Percentiles rank a stretch among this genome's conserved stretches.
Conservation (phyloP, 1,140 invertebrate genomes). For the Caerostris extrusa region DNA sequence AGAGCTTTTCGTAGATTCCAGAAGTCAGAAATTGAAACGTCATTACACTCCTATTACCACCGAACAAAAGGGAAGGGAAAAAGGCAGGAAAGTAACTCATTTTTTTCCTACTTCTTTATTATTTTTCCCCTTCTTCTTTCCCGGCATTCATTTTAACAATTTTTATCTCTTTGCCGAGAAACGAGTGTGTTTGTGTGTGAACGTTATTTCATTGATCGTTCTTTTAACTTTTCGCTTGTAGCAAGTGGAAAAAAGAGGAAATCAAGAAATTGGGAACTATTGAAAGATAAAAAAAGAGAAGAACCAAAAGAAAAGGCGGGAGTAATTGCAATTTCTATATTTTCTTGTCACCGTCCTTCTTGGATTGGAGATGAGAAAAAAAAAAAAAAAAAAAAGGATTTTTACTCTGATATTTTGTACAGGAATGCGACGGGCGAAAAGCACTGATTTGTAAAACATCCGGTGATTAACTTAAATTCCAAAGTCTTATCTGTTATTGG, state of each 20-base stretch:
- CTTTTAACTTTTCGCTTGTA: not conserved
- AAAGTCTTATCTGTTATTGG: not conserved
- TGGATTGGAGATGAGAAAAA: not conserved
- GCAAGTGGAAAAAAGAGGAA: not conserved
- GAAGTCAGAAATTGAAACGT: slow-evolving; percentile 10
- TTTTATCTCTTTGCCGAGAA: not conserved
- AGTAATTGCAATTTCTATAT: slow-evolving; percentile 36
- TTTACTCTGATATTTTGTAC: not conserved
- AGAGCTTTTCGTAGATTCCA: not conserved
- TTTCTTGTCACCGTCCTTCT: not conserved
- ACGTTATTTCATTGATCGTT: not conserved
- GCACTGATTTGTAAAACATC: not conserved
- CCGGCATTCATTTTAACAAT: slow-evolving; percentile 3
- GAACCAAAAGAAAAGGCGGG: not conserved
- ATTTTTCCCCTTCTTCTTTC: too few species aligned
- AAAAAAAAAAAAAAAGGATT: not conserved
- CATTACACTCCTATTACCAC: slow-evolving; percentile 16
- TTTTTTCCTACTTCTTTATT: not conserved
- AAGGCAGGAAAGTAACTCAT: not conserved
- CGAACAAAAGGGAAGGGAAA: not conserved
- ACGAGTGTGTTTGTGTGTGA: not conserved
- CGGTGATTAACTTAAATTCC: not conserved
- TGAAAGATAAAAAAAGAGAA: not conserved
- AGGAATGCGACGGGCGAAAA: not conserved
- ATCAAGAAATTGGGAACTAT: not conserved